Conservation (phyloP, 1,140 invertebrate genomes). For the Procambarus clarkii region DNA sequence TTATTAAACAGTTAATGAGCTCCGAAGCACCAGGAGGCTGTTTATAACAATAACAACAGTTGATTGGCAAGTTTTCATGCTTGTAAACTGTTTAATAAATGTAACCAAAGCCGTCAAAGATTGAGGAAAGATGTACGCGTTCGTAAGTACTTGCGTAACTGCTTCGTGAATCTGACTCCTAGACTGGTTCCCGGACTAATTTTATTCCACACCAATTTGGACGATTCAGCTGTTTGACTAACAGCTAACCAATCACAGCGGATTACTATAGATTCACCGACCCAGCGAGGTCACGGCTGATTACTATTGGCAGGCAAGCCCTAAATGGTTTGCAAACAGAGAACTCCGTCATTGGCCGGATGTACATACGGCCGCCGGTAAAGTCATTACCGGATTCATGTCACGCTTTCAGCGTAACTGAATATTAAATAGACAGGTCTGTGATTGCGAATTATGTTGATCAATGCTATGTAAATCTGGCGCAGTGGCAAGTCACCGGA, state of each 20-base stretch:
- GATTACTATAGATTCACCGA: background rate
- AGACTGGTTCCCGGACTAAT: background rate
- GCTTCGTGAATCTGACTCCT: too few relatives aligned
- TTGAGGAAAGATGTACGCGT: too few relatives aligned
- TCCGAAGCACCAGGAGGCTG: too few relatives aligned
- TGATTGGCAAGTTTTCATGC: too few relatives aligned
- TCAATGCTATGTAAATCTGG: conserved; percentile 23
- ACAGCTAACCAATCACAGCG: background rate
- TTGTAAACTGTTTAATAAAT: too few relatives aligned
- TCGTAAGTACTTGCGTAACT: too few relatives aligned
- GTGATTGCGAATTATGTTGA: conserved; percentile 35
- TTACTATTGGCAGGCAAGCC: background rate
- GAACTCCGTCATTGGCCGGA: background rate
- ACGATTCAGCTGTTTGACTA: background rate
- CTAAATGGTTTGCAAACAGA: background rate
- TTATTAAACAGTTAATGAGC: too few relatives aligned
- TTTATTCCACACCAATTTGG: background rate
- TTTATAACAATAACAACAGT: too few relatives aligned
- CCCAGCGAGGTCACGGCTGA: background rate
- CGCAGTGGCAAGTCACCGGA: background rate
- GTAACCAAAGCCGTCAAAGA: too few relatives aligned
- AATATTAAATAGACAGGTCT: conserved; percentile 24
- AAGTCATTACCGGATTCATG: background rate
- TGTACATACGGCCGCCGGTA: background rate
- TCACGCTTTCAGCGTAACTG: background rate